Percentiles rank a stretch among this genome's conserved stretches.
These are phyloP conservation scores for Toxostoma redivivum DNA, from an alignment of 2,113 vertebrate genomes.

Conservation along the genomic window DNA sequence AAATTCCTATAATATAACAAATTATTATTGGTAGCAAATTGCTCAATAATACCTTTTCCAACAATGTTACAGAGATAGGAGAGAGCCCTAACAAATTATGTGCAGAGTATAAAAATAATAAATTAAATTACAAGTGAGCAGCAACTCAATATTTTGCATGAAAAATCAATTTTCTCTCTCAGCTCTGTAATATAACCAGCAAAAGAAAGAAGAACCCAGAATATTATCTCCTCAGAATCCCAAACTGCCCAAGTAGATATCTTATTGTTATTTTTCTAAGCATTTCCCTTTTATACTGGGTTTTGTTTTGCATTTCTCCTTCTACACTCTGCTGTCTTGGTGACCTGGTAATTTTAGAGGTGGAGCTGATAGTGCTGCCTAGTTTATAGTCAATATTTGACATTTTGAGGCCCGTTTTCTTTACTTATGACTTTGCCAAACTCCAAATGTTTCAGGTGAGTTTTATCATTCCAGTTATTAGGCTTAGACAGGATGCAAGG, in stretches of 20 bases:
- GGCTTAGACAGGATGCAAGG: neutral
- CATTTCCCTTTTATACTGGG: neutral
- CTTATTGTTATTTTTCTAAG: neutral
- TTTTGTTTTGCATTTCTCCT: neutral
- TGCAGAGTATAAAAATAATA: slow-evolving; percentile 17
- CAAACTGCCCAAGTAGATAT: neutral
- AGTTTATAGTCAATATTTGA: neutral
- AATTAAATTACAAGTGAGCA: slow-evolving; percentile 48
- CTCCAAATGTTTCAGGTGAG: neutral
- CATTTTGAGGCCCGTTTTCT: neutral
- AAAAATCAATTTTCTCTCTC: slow-evolving; percentile 41
- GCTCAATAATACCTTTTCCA: neutral
- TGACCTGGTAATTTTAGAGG: neutral
- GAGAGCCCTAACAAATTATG: neutral
- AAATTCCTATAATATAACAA: neutral
- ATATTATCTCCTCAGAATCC: neutral
- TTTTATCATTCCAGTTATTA: neutral
- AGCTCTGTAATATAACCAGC: neutral
- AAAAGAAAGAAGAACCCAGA: neutral
- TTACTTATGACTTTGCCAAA: neutral
- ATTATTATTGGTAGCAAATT: neutral
- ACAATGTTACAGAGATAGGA: neutral
- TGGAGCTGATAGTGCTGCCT: neutral
- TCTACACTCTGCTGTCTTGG: neutral
- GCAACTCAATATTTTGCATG: slow-evolving; percentile 46